A percentile compares a stretch with the other conserved stretches of the same genome.
These are phyloP conservation scores for Ephialtes manifestator DNA, from an alignment of 2,888 invertebrate genomes.

Conservation along the genomic window DNA sequence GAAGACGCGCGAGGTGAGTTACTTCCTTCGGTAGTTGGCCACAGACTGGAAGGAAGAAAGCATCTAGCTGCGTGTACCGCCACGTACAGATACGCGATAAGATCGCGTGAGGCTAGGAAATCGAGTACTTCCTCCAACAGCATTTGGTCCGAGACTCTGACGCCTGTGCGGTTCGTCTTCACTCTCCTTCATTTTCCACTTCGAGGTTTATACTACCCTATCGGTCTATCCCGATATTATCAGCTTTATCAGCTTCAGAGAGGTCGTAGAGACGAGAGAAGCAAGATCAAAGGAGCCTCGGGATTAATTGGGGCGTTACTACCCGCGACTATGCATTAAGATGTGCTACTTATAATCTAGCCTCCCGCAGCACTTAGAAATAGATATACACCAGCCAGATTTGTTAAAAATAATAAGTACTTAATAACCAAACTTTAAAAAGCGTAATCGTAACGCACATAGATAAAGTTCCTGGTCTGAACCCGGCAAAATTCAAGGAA, in stretches of 20 bases:
- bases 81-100: slow-evolving; percentile 47
- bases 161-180: slow-evolving; percentile 40
- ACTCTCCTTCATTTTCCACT: slow-evolving; percentile 48
- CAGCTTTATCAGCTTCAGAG: slow-evolving; percentile 71
- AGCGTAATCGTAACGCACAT: too few species aligned
- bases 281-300: slow-evolving; percentile 70
- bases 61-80: slow-evolving; percentile 43
- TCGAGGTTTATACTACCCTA: neutral
- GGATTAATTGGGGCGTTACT: slow-evolving; percentile 70
- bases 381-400: neutral
- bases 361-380: neutral
- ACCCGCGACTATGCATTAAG: slow-evolving; percentile 1
- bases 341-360: neutral
- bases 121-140: slow-evolving; percentile 62
- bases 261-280: slow-evolving; percentile 28
- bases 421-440: too few species aligned
- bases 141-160: slow-evolving; percentile 49
- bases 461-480: too few species aligned
- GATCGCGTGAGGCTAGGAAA: slow-evolving; percentile 66
- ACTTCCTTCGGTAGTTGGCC: slow-evolving; percentile 54
- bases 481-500: too few species aligned
- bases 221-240: slow-evolving; percentile 60
- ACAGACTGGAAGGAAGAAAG: slow-evolving; percentile 56
- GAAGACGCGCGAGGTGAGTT: slow-evolving; percentile 58
- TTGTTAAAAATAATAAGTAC: slow-evolving; percentile 1